phyloP scores from a whole-genome alignment of 2,888 invertebrate genomes.

The Drosophila neutralis region DNA sequence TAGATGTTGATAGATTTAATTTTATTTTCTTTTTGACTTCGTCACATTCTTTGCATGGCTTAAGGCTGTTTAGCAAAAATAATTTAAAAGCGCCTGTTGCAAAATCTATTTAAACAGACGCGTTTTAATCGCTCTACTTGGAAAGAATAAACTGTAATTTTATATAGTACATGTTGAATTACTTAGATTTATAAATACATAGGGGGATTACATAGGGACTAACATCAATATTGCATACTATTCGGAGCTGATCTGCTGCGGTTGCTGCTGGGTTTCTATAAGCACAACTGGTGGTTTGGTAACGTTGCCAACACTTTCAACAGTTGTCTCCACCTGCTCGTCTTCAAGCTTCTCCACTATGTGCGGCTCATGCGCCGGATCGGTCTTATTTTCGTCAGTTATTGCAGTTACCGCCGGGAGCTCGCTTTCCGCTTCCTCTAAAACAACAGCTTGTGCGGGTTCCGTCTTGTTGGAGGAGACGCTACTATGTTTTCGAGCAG shows the following conservation, averaged over 20 bases:
- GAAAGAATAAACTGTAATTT: slow-evolving; percentile 51
- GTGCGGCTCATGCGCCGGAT: not conserved
- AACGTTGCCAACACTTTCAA: not conserved
- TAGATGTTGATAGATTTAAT: slow-evolving; percentile 65
- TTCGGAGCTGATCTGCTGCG: slow-evolving; percentile 20
- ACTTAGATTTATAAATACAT: slow-evolving; percentile 65
- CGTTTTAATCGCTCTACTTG: slow-evolving; percentile 53
- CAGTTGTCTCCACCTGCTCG: not conserved
- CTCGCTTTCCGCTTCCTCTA: slow-evolving; percentile 30
- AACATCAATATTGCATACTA: slow-evolving; percentile 60
- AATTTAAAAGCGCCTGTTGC: slow-evolving; percentile 44
- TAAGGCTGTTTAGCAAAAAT: slow-evolving; percentile 67
- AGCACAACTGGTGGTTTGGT: slow-evolving; percentile 24
- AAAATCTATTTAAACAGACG: slow-evolving; percentile 14
- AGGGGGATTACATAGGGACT: slow-evolving; percentile 37
- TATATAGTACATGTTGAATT: slow-evolving; percentile 59
- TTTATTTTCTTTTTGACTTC: slow-evolving; percentile 67
- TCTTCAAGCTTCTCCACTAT: not conserved
- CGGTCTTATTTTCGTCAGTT: not conserved
- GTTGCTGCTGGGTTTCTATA: slow-evolving; percentile 3
- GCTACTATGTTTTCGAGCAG: slow-evolving; percentile 58
- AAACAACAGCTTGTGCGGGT: slow-evolving; percentile 34
- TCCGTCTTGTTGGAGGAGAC: slow-evolving; percentile 63
- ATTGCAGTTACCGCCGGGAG: not conserved
- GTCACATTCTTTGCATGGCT: slow-evolving; percentile 69